Evolutionary conservation across 2,797 vertebrate genomes (phyloP).

Genomic region (Tangara arthus): DNA sequence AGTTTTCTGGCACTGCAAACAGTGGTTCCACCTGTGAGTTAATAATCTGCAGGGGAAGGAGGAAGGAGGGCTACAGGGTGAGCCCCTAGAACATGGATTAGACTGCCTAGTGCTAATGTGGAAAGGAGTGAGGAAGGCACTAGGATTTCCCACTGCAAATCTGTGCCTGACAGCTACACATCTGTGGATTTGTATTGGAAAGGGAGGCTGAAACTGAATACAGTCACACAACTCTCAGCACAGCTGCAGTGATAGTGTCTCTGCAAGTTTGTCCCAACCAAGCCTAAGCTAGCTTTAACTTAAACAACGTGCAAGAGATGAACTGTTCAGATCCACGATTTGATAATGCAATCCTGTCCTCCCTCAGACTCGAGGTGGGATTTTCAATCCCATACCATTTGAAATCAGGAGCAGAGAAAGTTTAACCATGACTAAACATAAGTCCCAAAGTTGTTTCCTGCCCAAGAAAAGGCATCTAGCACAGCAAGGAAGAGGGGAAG

Average conservation of each 20-base stretch:
- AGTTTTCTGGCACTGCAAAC: neutral
- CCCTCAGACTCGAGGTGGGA: neutral
- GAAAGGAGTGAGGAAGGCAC: neutral
- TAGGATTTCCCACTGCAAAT: neutral
- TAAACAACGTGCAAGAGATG: neutral
- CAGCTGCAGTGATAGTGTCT: neutral
- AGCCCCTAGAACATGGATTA: fast-evolving
- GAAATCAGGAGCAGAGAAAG: neutral
- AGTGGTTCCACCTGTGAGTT: neutral
- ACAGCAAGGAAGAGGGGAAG: neutral
- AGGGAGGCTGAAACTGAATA: neutral
- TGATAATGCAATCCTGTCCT: neutral
- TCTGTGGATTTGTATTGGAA: neutral
- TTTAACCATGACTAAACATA: neutral
- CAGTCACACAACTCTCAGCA: neutral
- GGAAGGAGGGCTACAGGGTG: neutral
- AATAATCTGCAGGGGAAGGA: neutral
- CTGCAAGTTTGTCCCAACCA: neutral
- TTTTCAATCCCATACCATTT: neutral
- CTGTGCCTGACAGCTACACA: neutral
- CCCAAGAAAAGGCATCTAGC: neutral
- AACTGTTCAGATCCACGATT: neutral
- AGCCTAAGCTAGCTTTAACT: neutral
- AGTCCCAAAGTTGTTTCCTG: neutral
- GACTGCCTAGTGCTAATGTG: neutral